phyloP scores from a whole-genome alignment of 2,797 vertebrate species.

The Bradypodion pumilum region DNA sequence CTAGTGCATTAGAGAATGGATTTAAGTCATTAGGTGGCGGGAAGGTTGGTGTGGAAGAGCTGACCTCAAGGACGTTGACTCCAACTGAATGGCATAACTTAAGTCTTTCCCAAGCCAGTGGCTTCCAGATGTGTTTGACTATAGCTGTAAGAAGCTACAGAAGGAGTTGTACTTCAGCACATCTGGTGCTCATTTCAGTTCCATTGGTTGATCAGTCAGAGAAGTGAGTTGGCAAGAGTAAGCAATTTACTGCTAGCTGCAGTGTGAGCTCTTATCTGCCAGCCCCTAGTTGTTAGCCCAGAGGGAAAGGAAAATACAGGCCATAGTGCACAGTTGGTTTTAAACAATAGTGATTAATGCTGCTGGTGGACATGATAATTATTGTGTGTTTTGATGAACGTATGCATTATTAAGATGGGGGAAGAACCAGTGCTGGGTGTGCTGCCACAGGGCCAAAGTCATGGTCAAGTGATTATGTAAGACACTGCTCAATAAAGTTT shows the following conservation, averaged over 20 bases:
- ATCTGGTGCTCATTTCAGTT: neutral
- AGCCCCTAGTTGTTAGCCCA: neutral
- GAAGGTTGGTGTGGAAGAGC: neutral
- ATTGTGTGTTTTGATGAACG: neutral
- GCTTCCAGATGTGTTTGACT: too few relatives aligned
- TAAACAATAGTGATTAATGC: neutral
- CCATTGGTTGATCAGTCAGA: neutral
- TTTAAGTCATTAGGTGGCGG: neutral
- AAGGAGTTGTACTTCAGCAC: too few relatives aligned
- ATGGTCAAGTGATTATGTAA: neutral
- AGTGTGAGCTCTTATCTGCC: too few relatives aligned
- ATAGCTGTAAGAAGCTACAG: too few relatives aligned
- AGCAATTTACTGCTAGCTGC: neutral
- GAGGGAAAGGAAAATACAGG: neutral
- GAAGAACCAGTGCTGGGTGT: neutral
- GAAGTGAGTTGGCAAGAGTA: neutral
- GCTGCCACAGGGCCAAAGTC: neutral
- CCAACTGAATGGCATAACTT: neutral
- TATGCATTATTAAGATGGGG: neutral
- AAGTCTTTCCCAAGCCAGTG: too few relatives aligned
- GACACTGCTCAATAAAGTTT: too few relatives aligned
- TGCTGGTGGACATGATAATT: neutral
- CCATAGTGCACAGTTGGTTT: neutral
- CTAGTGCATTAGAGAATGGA: too few relatives aligned
- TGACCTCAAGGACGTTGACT: neutral